Conservation (phyloP, 2,888 invertebrate species). For the Noctuana brunneofusca region DNA sequence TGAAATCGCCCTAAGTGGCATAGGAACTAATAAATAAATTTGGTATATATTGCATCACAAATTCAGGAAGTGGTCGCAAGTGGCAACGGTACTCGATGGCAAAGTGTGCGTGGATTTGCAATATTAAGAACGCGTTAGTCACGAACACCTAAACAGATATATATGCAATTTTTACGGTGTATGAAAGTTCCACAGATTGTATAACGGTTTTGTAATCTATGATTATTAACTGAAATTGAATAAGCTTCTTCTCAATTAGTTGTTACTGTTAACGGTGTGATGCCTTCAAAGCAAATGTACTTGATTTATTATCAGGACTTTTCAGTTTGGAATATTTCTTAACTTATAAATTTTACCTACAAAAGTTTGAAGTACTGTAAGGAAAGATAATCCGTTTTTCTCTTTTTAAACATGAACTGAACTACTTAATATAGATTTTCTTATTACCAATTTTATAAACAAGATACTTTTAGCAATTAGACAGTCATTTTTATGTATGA, state of each 20-base stretch:
- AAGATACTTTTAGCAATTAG: too few relatives aligned
- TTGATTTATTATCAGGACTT: too few relatives aligned
- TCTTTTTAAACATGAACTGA: too few relatives aligned
- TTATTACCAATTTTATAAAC: too few relatives aligned
- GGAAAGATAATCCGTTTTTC: too few relatives aligned
- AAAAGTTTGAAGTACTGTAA: too few relatives aligned
- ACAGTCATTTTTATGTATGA: too few relatives aligned
- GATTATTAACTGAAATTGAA: background rate
- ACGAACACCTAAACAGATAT: slow-evolving; percentile 52
- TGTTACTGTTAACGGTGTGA: background rate
- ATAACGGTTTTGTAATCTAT: slow-evolving; percentile 41
- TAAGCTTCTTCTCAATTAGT: background rate
- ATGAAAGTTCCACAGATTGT: slow-evolving; percentile 41
- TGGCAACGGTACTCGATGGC: slow-evolving; percentile 36
- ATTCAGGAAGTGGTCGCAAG: slow-evolving; percentile 46
- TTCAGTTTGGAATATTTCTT: too few relatives aligned
- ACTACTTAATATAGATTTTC: too few relatives aligned
- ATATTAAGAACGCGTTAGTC: slow-evolving; percentile 47
- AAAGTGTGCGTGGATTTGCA: slow-evolving; percentile 29
- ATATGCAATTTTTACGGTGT: slow-evolving; percentile 51
- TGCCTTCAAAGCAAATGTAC: too few relatives aligned
- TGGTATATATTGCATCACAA: slow-evolving; percentile 40
- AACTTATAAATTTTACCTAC: too few relatives aligned
- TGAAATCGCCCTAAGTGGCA: slow-evolving; percentile 33
- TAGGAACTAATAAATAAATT: slow-evolving; percentile 47